A percentile compares a stretch with the other conserved stretches of the same genome.
Evolutionary conservation across 2,797 vertebrate species (phyloP).

Genomic region (Pteronotus mesoamericanus): DNA sequence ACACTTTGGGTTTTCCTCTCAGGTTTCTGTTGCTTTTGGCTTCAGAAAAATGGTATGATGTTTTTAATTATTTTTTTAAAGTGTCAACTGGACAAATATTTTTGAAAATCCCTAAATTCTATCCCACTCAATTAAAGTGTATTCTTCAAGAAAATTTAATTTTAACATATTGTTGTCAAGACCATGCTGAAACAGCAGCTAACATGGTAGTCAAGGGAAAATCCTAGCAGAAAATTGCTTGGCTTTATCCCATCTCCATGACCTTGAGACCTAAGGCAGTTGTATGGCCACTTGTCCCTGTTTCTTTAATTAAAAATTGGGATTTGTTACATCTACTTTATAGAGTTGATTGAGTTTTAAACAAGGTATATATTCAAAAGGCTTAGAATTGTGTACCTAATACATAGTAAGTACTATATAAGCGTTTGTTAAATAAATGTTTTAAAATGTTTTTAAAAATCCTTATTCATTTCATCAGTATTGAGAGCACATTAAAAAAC

Average conservation of each 20-base stretch:
- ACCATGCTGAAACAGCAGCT: background rate
- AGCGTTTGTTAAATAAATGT: background rate
- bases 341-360: background rate
- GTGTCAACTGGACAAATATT: background rate
- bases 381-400: background rate
- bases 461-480: background rate
- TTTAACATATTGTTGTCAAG: background rate
- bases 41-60: background rate
- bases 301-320: background rate
- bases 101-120: background rate
- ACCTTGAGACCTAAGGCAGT: background rate
- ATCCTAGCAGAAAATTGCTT: accelerated
- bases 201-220: background rate
- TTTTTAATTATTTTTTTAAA: background rate
- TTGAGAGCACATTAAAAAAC: background rate
- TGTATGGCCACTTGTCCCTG: no score
- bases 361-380: background rate
- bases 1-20: background rate
- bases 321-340: background rate
- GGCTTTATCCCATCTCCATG: background rate
- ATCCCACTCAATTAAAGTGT: background rate
- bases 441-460: background rate
- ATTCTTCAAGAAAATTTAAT: background rate
- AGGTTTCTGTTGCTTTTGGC: background rate
- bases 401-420: background rate